phyloP scores from a whole-genome alignment of 2,797 vertebrate species.

The Bucorvus abyssinicus region DNA sequence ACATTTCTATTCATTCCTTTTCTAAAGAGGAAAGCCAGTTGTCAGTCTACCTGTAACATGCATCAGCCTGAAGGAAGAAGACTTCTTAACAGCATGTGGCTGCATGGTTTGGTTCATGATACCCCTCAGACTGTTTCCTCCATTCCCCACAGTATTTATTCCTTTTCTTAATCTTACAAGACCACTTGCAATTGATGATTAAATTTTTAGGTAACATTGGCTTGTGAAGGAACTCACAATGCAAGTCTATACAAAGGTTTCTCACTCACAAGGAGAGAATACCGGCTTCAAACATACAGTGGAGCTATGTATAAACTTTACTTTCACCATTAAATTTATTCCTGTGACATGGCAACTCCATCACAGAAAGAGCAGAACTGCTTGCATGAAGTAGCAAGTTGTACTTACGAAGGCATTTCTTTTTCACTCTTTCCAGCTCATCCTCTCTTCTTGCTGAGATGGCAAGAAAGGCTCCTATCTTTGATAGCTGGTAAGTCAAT shows the following conservation, averaged over 20 bases:
- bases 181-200: neutral
- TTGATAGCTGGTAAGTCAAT: conserved; percentile 87
- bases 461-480: conserved; percentile 82
- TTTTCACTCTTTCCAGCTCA: conserved; percentile 88
- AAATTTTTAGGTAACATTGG: neutral
- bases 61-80: neutral
- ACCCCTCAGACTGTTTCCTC: neutral
- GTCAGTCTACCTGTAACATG: neutral
- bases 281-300: neutral
- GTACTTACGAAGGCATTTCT: conserved; percentile 84
- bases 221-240: neutral
- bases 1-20: neutral
- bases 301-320: neutral
- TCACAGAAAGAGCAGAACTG: neutral
- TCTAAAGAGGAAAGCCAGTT: neutral
- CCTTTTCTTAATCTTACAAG: neutral
- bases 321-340: neutral
- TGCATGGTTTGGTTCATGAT: neutral
- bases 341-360: neutral
- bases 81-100: neutral
- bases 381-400: neutral
- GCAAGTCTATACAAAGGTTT: neutral
- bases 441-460: conserved; percentile 88
- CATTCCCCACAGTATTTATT: neutral
- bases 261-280: neutral